phyloP scores from a whole-genome alignment of 2,797 vertebrate species.

The Thunnus albacares region DNA sequence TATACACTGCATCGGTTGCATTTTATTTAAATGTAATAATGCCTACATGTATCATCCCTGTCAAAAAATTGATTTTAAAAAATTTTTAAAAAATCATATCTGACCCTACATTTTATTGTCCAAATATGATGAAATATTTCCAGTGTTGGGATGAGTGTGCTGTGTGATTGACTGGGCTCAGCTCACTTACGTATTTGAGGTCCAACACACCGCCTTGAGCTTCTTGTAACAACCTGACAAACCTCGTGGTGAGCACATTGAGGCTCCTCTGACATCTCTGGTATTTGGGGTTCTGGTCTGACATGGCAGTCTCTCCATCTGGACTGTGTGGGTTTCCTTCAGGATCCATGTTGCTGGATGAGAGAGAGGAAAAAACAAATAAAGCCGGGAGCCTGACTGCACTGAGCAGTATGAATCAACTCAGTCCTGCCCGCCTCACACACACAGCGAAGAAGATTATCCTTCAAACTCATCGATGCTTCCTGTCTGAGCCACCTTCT shows the following conservation, averaged over 20 bases:
- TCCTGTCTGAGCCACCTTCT: not conserved
- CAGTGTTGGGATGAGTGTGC: not conserved
- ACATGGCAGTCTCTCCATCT: not conserved
- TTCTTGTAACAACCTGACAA: slow-evolving; percentile 92
- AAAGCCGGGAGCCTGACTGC: not conserved
- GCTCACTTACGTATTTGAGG: slow-evolving; percentile 89
- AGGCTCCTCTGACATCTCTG: slow-evolving; percentile 86
- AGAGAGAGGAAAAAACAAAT: not conserved
- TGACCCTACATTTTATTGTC: not conserved
- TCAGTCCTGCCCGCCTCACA: not conserved
- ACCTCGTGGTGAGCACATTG: slow-evolving; percentile 89
- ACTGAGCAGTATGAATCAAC: slow-evolving; percentile 19
- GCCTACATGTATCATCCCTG: too few relatives aligned
- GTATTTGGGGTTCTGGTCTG: not conserved
- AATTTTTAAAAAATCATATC: not conserved
- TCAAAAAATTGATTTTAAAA: too few relatives aligned
- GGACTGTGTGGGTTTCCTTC: slow-evolving; percentile 3
- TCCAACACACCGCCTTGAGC: slow-evolving; percentile 92
- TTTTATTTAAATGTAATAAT: too few relatives aligned
- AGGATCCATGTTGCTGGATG: slow-evolving; percentile 47
- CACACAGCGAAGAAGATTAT: not conserved
- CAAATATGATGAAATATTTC: not conserved
- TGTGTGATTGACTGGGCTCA: not conserved
- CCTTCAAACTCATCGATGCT: not conserved
- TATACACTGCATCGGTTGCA: too few relatives aligned